Conservation (phyloP, 2,113 vertebrate genomes). For the Chaetura pelagica region DNA sequence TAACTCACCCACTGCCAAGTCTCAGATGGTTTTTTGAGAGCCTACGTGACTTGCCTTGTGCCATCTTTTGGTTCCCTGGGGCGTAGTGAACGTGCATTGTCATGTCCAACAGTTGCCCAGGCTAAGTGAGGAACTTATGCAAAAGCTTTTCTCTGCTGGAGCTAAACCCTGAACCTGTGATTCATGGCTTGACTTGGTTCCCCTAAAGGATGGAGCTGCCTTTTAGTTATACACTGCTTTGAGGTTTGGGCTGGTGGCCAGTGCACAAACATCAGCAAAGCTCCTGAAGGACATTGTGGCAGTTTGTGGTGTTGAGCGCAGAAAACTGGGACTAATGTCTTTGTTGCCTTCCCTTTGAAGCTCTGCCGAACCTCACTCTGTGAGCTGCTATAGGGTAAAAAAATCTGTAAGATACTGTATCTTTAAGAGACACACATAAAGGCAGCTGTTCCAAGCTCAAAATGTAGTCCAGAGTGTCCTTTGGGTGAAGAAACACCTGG, state of each 20-base stretch:
- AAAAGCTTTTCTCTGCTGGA: not conserved
- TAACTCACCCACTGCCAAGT: not conserved
- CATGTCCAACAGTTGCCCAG: not conserved
- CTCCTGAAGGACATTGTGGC: not conserved
- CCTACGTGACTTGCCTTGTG: rapidly evolving
- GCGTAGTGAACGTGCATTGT: not conserved
- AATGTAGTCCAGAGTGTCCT: not conserved
- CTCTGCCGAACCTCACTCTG: not conserved
- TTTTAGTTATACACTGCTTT: not conserved
- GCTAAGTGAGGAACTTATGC: not conserved
- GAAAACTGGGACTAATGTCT: not conserved
- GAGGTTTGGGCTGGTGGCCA: not conserved
- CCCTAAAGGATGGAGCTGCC: not conserved
- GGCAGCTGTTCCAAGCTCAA: not conserved
- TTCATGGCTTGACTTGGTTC: not conserved
- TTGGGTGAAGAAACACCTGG: not conserved
- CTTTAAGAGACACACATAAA: not conserved
- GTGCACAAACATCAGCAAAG: not conserved
- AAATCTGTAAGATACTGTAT: not conserved
- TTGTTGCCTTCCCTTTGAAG: not conserved
- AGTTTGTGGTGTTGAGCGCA: not conserved
- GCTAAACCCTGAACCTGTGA: not conserved
- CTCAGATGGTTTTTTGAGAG: not conserved
- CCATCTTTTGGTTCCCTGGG: not conserved
- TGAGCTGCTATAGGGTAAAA: not conserved